phyloP scores from a whole-genome alignment of 2,797 vertebrate genomes.

The Cottoperca gobio region DNA sequence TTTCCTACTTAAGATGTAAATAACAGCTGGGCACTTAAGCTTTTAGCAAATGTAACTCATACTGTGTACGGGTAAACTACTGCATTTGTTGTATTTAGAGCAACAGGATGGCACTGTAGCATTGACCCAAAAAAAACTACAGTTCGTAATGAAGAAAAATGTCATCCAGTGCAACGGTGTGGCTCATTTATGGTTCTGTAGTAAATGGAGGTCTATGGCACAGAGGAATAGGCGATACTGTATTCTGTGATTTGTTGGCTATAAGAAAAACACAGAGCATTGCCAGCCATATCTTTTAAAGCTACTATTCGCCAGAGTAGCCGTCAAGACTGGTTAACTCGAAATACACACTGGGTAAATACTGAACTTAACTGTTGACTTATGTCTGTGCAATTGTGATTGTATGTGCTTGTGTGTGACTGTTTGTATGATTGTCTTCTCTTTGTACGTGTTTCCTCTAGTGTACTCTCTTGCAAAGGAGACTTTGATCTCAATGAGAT shows the following conservation, averaged over 20 bases:
- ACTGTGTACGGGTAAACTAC: slow-evolving; percentile 3
- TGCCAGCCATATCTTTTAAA: slow-evolving; percentile 2
- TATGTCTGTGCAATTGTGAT: background rate
- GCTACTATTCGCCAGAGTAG: background rate
- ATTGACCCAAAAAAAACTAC: background rate
- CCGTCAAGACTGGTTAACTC: background rate
- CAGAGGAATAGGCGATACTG: background rate
- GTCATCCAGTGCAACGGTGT: background rate
- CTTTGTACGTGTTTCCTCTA: background rate
- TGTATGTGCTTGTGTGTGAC: background rate
- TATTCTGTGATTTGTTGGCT: background rate
- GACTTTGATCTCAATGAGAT: background rate
- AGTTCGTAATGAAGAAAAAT: background rate
- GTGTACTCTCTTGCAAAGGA: background rate
- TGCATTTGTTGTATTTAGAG: slow-evolving; percentile 24
- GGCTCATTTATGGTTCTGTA: background rate
- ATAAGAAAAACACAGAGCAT: background rate
- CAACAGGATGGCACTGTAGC: slow-evolving; percentile 6
- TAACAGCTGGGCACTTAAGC: slow-evolving; percentile 14
- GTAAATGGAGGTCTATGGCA: background rate
- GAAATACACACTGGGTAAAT: background rate
- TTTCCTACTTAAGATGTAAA: slow-evolving; percentile 6
- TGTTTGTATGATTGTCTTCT: background rate
- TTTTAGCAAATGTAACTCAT: slow-evolving; percentile 23
- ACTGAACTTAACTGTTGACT: background rate